Base-by-base conservation (phyloP, 2,888 invertebrate species). In the Torymus texanus region DNA sequence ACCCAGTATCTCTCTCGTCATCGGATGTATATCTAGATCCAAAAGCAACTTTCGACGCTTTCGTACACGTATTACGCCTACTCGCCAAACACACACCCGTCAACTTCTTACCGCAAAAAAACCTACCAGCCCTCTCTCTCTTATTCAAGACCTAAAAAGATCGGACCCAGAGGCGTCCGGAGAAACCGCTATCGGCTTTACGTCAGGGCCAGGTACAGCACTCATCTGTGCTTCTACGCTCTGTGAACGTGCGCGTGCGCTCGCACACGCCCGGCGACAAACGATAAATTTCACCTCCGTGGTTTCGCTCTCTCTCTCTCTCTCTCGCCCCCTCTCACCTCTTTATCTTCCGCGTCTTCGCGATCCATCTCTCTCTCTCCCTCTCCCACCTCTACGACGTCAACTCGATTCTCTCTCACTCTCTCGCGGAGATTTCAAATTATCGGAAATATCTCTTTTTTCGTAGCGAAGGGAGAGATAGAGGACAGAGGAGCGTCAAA, bases 281-380 rank as follows among this genome's bases (percentile, higher is more conserved):
- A 84, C 84, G 83, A 85, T 85, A 84, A 84, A 85, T 84, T 85
- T 81, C 82, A 80, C 81, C 66, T 63, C 16, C 62, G 78, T 66
- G 61, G 75, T 77, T 75, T 82, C 67, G 18, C 71, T 3, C 55
- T 77, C 75, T 53, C 65, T 62, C 59, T 77, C 75, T 65, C 62
- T 21, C 62, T 62, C 61, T 62, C n/a, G n/a, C n/a, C n/a, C 55
- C 76, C 65, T 56, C 61, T 51, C 67, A 53, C 68, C 24, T 24
- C 73, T 63, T 70, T 77, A 53, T 65, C 63, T 41, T 65, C 56
- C 55, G 16, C 50, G 50, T 41, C 65, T 55, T 53, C 8, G 65
- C 55, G n/a, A 14, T 65, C 66, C 62, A 21, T 67, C 74, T 24
- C 29, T 50, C 29, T 29, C 67, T 18, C 24, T 16, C 70, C 13